These are phyloP conservation scores for Hydra vulgaris DNA, from an alignment of 30 jellyfish, hydroid and myxozoan species.

Conservation along the genomic window DNA sequence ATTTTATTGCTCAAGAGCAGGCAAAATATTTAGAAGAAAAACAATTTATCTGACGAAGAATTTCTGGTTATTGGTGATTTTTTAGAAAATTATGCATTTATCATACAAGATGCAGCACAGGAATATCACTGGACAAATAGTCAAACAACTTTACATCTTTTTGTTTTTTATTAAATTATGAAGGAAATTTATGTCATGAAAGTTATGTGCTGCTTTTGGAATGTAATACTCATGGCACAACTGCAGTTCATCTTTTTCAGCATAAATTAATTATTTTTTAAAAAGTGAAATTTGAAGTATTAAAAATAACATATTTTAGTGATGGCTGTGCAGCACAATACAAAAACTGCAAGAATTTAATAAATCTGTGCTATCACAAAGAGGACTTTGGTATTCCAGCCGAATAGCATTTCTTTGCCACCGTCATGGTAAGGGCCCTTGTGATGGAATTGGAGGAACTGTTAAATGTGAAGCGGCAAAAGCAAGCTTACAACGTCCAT, in stretches of 20 bases:
- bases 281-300: conserved; percentile 10
- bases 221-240: conserved; percentile 32
- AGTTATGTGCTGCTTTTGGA: conserved; percentile 38
- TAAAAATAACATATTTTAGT: conserved; percentile 24
- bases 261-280: neutral
- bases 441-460: conserved; percentile 59
- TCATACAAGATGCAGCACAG: conserved; percentile 49
- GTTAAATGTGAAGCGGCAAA: conserved; percentile 43
- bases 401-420: conserved; percentile 20
- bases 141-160: conserved; percentile 45
- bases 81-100: conserved; percentile 46
- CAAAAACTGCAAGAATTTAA: conserved; percentile 45
- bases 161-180: conserved; percentile 25
- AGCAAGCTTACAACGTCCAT: conserved; percentile 41
- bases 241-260: conserved; percentile 16
- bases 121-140: conserved; percentile 44
- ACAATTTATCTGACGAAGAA: conserved; percentile 24
- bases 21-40: conserved; percentile 38
- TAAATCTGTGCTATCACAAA: conserved; percentile 33
- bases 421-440: conserved; percentile 65
- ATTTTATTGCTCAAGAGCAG: conserved; percentile 43
- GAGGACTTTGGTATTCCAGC: conserved; percentile 39
- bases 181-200: conserved; percentile 14
- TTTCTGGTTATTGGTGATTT: conserved; percentile 38
- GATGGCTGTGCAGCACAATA: conserved; percentile 80